Percentiles rank a stretch among this genome's conserved stretches.
Conservation (phyloP, 2,888 invertebrate species). For the Chouioia cunea region DNA sequence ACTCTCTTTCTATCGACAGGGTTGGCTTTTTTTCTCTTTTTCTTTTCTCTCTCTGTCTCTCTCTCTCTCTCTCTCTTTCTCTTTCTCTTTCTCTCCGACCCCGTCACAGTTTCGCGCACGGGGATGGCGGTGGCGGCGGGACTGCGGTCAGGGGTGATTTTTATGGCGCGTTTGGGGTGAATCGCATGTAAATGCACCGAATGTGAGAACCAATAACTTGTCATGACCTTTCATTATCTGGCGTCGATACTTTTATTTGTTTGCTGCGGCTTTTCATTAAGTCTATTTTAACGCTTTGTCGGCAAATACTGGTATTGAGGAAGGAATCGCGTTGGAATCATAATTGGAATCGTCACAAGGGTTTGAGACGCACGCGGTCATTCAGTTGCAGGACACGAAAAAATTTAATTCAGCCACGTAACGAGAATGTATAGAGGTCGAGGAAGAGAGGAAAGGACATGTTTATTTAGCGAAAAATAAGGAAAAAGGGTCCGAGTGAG, state of each 20-base stretch:
- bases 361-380: too few relatives aligned
- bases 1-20: conserved; percentile 56
- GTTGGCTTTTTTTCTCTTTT: conserved; percentile 59
- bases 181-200: conserved; percentile 57
- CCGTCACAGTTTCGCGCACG: conserved; percentile 50
- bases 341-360: too few relatives aligned
- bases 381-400: background rate
- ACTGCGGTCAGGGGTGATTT: conserved; percentile 59
- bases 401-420: background rate
- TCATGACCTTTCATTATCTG: conserved; percentile 35
- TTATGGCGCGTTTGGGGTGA: conserved; percentile 62
- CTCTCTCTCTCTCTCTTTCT: conserved; percentile 58
- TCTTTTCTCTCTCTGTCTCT: conserved; percentile 55
- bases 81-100: conserved; percentile 56
- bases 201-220: conserved; percentile 52
- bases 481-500: conserved; percentile 32
- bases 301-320: background rate
- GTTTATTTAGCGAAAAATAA: conserved; percentile 46
- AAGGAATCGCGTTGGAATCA: background rate
- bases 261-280: background rate
- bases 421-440: conserved; percentile 29
- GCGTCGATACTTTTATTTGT: conserved; percentile 35
- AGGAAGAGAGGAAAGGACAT: conserved; percentile 23
- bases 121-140: conserved; percentile 39
- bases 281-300: too few relatives aligned